These are phyloP conservation scores for Galagoides demidoff DNA, from an alignment of 2,797 vertebrate genomes.

Conservation along the genomic window DNA sequence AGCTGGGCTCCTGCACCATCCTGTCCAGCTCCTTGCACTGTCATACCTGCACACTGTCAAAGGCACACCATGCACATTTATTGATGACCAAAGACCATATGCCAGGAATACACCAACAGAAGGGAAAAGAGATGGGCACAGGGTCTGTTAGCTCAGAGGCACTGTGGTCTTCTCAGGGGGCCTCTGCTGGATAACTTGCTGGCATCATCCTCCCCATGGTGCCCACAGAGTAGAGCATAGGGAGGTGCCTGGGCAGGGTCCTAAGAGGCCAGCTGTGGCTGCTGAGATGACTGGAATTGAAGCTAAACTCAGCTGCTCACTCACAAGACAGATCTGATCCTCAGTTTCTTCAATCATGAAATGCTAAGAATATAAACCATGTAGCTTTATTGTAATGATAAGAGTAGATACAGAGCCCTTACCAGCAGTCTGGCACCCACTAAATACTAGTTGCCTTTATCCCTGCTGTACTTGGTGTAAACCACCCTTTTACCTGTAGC, in stretches of 20 bases:
- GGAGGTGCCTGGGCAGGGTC: not conserved
- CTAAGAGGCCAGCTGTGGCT: not conserved
- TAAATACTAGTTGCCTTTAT: not conserved
- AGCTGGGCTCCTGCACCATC: not conserved
- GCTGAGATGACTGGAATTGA: not conserved
- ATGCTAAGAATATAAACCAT: not conserved
- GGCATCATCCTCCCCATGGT: not conserved
- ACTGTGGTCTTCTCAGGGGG: not conserved
- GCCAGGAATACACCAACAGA: rapidly evolving
- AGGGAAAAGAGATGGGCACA: not conserved
- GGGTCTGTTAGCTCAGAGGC: not conserved
- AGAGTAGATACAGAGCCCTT: not conserved
- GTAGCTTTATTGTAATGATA: not conserved
- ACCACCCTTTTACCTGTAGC: not conserved
- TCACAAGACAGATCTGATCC: not conserved
- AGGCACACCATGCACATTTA: not conserved
- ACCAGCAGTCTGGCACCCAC: not conserved
- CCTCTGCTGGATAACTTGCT: too few species aligned
- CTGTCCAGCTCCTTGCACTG: too few species aligned
- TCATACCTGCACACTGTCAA: too few species aligned
- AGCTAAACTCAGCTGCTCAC: not conserved
- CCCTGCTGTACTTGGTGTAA: not conserved
- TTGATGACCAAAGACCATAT: not conserved
- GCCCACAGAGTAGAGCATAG: not conserved
- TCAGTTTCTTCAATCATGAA: not conserved